phyloP scores from a whole-genome alignment of 2,888 invertebrate genomes.

The Entomobrya proxima region DNA sequence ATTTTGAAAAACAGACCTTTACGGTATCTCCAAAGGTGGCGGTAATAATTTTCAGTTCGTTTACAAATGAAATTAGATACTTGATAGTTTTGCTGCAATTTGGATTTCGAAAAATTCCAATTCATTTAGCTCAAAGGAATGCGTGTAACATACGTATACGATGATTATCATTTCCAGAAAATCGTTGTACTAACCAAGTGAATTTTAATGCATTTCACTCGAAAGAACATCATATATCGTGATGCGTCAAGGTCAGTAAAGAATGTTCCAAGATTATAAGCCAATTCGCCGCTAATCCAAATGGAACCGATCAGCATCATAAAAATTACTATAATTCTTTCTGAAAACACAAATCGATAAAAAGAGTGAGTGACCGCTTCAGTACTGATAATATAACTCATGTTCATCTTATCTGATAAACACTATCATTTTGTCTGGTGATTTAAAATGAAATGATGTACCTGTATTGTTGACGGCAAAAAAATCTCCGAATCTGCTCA shows the following conservation, averaged over 20 bases:
- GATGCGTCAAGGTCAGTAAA: slow-evolving; percentile 69
- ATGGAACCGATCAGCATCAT: slow-evolving; percentile 72
- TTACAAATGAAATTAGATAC: slow-evolving; percentile 61
- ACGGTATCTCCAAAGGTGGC: slow-evolving; percentile 70
- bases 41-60: slow-evolving; percentile 68
- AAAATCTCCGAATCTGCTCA: slow-evolving; percentile 70
- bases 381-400: too few species aligned
- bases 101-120: background rate
- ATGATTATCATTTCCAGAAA: background rate
- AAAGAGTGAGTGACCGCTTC: background rate
- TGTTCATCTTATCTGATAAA: too few species aligned
- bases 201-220: slow-evolving; percentile 65
- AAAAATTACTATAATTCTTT: slow-evolving; percentile 62
- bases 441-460: background rate
- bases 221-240: slow-evolving; percentile 69
- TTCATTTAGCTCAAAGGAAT: background rate
- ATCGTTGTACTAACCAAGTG: slow-evolving; percentile 47
- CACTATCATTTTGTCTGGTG: too few species aligned
- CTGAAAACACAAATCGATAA: slow-evolving; percentile 18
- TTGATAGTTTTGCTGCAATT: slow-evolving; percentile 53
- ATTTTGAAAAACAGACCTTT: too few species aligned
- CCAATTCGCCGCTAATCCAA: slow-evolving; percentile 70
- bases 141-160: background rate
- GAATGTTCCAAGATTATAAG: slow-evolving; percentile 67
- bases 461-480: slow-evolving; percentile 53